Percentiles rank a stretch among this genome's conserved stretches.
Evolutionary conservation across 2,888 invertebrate species (phyloP).

Genomic region (Eustalomyia histrio): DNA sequence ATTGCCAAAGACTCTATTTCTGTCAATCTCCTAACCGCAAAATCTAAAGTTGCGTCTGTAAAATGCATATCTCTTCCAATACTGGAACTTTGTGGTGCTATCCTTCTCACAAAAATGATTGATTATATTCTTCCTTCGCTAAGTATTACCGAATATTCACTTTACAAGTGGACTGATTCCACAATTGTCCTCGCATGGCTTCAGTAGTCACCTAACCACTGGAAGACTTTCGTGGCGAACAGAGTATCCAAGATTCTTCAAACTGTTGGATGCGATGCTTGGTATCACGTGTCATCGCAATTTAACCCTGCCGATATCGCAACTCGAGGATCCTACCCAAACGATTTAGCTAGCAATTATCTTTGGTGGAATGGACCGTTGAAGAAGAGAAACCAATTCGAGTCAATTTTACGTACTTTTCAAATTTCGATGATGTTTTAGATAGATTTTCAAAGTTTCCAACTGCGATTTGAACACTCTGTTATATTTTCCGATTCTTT

Average conservation of each 20-base stretch:
- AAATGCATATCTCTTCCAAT: conserved; percentile 27
- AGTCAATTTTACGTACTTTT: background rate
- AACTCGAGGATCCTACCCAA: conserved; percentile 15
- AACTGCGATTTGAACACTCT: background rate
- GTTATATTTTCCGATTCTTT: conserved; percentile 9
- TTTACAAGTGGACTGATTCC: conserved; percentile 17
- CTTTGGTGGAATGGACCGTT: conserved; percentile 26
- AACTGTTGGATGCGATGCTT: conserved; percentile 11
- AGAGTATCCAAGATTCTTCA: conserved; percentile 23
- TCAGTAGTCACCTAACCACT: conserved; percentile 21
- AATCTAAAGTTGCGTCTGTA: conserved; percentile 33
- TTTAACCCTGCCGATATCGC: conserved; percentile 35
- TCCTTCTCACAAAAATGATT: conserved; percentile 6
- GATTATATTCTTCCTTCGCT: background rate
- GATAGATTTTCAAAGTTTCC: conserved; percentile 8
- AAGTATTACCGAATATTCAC: background rate
- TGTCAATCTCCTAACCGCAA: conserved; percentile 22
- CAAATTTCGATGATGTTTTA: background rate
- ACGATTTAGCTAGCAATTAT: background rate
- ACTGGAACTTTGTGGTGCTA: background rate
- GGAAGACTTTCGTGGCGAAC: conserved; percentile 27
- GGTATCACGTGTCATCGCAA: conserved; percentile 27
- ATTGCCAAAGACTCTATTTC: background rate
- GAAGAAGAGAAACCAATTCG: conserved; percentile 2
- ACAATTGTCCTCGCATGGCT: conserved; percentile 21